Percentiles rank a stretch among this genome's conserved stretches.
phyloP scores from a whole-genome alignment of 2,113 vertebrate genomes.

The Lampris incognitus region DNA sequence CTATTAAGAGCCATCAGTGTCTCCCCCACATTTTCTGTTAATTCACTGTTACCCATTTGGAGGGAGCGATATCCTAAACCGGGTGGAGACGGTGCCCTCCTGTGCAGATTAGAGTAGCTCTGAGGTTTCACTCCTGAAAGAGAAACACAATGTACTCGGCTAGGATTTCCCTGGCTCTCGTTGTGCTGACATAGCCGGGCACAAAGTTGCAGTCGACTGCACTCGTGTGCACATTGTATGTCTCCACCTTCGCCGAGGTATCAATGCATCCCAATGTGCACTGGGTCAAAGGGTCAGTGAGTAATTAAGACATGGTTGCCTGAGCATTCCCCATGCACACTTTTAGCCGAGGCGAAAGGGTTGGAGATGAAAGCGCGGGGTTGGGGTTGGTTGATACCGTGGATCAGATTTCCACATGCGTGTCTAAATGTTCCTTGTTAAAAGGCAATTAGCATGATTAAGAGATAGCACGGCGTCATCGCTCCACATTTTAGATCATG shows the following conservation, averaged over 20 bases:
- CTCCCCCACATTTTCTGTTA: conserved; percentile 88
- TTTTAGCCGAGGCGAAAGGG: conserved; percentile 71
- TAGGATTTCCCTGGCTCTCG: conserved; percentile 83
- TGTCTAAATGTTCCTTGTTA: conserved; percentile 80
- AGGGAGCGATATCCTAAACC: conserved; percentile 83
- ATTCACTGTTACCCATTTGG: conserved; percentile 88
- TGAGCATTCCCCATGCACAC: conserved; percentile 82
- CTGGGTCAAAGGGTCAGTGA: conserved; percentile 82
- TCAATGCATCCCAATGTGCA: conserved; percentile 74
- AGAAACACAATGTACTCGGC: conserved; percentile 82
- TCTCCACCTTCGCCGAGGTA: conserved; percentile 64
- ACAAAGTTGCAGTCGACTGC: conserved; percentile 77
- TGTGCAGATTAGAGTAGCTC: conserved; percentile 78
- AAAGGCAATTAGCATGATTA: conserved; percentile 79
- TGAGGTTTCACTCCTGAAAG: conserved; percentile 79
- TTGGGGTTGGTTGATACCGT: conserved; percentile 66
- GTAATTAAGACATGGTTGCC: conserved; percentile 85
- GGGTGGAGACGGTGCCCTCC: conserved; percentile 80
- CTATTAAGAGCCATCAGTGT: conserved; percentile 93
- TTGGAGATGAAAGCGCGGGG: conserved; percentile 68
- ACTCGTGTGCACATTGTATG: conserved; percentile 59
- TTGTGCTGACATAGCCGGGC: conserved; percentile 79
- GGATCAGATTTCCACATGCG: conserved; percentile 77
- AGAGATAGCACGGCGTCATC: conserved; percentile 57
- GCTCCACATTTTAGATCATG: conserved; percentile 40